phyloP scores from a whole-genome alignment of 2,888 invertebrate genomes.

The Agyllia agylla region DNA sequence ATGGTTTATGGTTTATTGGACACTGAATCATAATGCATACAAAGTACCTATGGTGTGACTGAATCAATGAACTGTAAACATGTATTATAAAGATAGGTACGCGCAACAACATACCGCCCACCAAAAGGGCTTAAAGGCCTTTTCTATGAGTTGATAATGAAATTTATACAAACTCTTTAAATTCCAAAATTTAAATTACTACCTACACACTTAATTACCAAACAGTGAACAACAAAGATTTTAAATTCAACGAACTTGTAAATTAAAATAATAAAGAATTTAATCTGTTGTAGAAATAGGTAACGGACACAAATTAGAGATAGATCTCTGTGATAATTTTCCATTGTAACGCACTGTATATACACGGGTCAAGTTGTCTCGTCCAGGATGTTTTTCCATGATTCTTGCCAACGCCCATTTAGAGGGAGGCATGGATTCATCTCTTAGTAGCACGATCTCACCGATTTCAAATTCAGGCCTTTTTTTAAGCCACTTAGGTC shows the following conservation, averaged over 20 bases:
- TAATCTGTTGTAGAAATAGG: slow-evolving; percentile 26
- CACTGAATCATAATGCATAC: background rate
- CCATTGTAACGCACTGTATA: slow-evolving; percentile 53
- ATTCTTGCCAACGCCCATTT: slow-evolving; percentile 70
- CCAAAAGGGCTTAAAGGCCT: slow-evolving; percentile 16
- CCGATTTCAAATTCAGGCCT: slow-evolving; percentile 44
- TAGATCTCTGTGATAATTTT: slow-evolving; percentile 18
- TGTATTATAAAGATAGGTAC: background rate
- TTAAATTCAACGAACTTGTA: background rate
- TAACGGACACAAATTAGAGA: slow-evolving; percentile 17
- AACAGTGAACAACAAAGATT: background rate
- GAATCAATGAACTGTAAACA: background rate
- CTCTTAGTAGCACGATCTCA: slow-evolving; percentile 67
- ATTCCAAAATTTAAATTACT: background rate
- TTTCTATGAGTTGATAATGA: background rate
- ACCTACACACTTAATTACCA: background rate
- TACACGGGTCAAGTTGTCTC: slow-evolving; percentile 71
- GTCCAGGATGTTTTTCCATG: slow-evolving; percentile 45
- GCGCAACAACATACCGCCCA: slow-evolving; percentile 19
- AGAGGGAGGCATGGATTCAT: slow-evolving; percentile 61
- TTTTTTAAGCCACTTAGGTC: slow-evolving; percentile 60
- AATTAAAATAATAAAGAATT: background rate
- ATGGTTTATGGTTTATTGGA: background rate
- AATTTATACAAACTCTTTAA: background rate
- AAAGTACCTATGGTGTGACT: too few relatives aligned